These are phyloP conservation scores for Trypoxylon attenuatum DNA, from an alignment of 2,888 invertebrate genomes.

Conservation along the genomic window DNA sequence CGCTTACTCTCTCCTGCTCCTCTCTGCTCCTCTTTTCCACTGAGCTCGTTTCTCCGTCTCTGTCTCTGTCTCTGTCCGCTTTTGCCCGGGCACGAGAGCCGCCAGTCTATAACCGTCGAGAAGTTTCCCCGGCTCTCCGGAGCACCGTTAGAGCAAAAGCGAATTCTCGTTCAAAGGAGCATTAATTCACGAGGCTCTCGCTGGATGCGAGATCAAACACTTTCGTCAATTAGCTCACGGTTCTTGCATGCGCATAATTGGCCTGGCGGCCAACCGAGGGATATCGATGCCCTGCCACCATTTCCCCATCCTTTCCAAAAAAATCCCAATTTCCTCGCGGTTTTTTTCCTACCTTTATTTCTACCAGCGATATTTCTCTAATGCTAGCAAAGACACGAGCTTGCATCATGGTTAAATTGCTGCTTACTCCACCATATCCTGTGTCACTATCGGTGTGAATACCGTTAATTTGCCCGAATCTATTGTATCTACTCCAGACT, in stretches of 20 bases:
- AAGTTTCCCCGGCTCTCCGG: slow-evolving; percentile 39
- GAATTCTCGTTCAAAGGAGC: slow-evolving; percentile 63
- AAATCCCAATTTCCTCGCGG: slow-evolving; percentile 13
- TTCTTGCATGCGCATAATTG: slow-evolving; percentile 52
- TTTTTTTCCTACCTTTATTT: slow-evolving; percentile 3
- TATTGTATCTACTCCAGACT: no score
- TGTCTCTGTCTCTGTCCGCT: slow-evolving; percentile 24
- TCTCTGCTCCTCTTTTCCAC: slow-evolving; percentile 24
- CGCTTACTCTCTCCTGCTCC: no score
- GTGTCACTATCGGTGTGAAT: no score
- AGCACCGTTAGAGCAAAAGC: slow-evolving; percentile 48
- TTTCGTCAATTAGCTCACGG: slow-evolving; percentile 64
- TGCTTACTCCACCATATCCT: no score
- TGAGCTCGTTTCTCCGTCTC: slow-evolving; percentile 28
- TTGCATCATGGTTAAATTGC: no score
- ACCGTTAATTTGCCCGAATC: no score
- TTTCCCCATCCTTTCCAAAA: not conserved
- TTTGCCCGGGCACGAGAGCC: slow-evolving; percentile 45
- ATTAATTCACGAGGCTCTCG: slow-evolving; percentile 66
- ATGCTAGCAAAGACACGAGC: no score
- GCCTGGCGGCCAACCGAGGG: slow-evolving; percentile 34
- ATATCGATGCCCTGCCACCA: slow-evolving; percentile 15
- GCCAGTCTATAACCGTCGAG: slow-evolving; percentile 60
- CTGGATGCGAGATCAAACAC: slow-evolving; percentile 68
- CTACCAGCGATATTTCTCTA: slow-evolving; percentile 11